phyloP scores from a whole-genome alignment of 2,888 invertebrate genomes.

The Mactromeris polynyma region DNA sequence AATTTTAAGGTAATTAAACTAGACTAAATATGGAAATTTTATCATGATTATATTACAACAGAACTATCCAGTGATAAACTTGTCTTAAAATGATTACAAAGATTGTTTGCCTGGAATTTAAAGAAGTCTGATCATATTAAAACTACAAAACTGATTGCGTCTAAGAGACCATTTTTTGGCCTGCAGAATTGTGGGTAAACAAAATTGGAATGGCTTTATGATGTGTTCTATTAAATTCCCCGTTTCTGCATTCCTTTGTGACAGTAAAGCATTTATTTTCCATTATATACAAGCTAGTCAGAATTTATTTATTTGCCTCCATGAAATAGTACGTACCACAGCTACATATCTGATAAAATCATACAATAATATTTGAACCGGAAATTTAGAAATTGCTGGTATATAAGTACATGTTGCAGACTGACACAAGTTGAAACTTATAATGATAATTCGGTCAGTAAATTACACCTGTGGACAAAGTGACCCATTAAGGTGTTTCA shows the following conservation, averaged over 20 bases:
- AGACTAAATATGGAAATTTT: no score
- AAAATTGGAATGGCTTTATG: neutral
- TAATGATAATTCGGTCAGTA: constrained; percentile 8
- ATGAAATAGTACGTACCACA: neutral
- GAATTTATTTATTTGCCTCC: neutral
- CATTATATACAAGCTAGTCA: neutral
- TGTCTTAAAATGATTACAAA: no score
- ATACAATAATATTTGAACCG: neutral
- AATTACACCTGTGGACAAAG: constrained; percentile 1
- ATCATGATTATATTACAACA: no score
- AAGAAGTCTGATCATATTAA: no score
- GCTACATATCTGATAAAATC: neutral
- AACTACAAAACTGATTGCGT: no score
- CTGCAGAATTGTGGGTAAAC: no score
- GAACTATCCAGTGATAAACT: no score
- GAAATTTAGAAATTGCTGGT: neutral
- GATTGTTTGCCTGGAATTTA: no score
- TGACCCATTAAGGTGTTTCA: constrained; percentile 12
- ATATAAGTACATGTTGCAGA: neutral
- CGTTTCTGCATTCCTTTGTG: neutral
- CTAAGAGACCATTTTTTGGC: no score
- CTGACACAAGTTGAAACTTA: neutral
- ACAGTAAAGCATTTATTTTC: neutral
- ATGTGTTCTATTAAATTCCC: neutral
- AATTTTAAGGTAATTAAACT: no score